A percentile compares a stretch with the other conserved stretches of the same genome.
These are phyloP conservation scores for Nymphalis urticae DNA, from an alignment of 2,888 invertebrate species.

Conservation along the genomic window DNA sequence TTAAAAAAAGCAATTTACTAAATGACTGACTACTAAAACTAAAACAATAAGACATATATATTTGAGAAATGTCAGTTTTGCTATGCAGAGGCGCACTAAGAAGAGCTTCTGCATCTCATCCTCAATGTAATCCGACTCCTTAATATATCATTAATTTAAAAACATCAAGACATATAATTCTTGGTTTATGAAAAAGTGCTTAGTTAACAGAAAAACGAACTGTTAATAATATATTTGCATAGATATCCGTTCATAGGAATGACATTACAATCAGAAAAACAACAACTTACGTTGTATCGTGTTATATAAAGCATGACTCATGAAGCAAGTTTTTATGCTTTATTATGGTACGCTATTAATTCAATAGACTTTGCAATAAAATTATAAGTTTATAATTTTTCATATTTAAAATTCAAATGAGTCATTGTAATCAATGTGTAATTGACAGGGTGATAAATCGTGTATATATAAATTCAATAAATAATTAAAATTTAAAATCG, in stretches of 20 bases:
- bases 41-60: too few relatives aligned
- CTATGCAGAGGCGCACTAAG: not conserved
- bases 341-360: conserved; percentile 7
- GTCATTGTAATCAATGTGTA: conserved; percentile 26
- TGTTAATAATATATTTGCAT: conserved; percentile 1
- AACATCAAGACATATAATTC: too few relatives aligned
- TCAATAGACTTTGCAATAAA: conserved; percentile 1
- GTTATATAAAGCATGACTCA: conserved; percentile 10
- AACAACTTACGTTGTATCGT: conserved; percentile 3
- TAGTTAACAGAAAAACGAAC: not conserved
- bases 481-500: conserved; percentile 51
- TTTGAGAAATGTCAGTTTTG: too few relatives aligned
- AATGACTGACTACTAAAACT: too few relatives aligned
- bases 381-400: conserved; percentile 19
- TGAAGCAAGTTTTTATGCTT: not conserved
- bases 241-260: not conserved
- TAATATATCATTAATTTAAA: too few relatives aligned
- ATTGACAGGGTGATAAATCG: conserved; percentile 32
- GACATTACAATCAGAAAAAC: not conserved
- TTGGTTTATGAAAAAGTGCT: too few relatives aligned
- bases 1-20: too few relatives aligned
- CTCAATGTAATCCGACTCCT: too few relatives aligned
- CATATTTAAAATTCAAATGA: conserved; percentile 23
- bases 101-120: not conserved
- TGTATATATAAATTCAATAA: conserved; percentile 37